Conservation (phyloP, 1,140 invertebrate genomes). For the Streblospio benedicti region DNA sequence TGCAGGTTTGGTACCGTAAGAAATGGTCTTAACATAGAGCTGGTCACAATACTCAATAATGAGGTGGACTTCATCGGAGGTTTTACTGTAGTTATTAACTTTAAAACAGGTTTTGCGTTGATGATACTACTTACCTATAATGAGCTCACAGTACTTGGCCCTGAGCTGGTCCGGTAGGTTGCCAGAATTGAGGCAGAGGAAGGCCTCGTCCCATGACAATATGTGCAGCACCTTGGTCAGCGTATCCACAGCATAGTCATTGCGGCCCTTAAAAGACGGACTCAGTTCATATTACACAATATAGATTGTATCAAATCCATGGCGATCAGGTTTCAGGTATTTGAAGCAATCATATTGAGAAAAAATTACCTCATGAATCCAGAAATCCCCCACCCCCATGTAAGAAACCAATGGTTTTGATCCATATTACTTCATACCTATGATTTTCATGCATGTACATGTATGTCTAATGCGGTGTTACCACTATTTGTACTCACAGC, state of each 20-base stretch:
- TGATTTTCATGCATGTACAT: background rate
- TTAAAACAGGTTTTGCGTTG: background rate
- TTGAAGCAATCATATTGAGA: background rate
- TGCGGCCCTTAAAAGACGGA: slow-evolving; percentile 31
- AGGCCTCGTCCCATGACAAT: slow-evolving; percentile 43
- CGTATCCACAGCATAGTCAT: slow-evolving; percentile 35
- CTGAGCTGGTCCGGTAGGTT: slow-evolving; percentile 36
- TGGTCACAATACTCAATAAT: background rate
- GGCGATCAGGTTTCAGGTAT: background rate
- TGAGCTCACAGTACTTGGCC: slow-evolving; percentile 41
- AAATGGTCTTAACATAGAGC: background rate
- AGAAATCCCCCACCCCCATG: background rate
- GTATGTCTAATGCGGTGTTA: background rate
- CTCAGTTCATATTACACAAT: background rate
- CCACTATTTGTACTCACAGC: slow-evolving; percentile 28
- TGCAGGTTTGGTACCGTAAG: background rate
- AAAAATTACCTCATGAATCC: background rate
- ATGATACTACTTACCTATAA: slow-evolving; percentile 29
- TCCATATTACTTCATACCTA: background rate
- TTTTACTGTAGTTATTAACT: background rate
- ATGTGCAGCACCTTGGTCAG: slow-evolving; percentile 39
- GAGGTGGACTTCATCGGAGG: no score
- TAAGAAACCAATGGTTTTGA: background rate
- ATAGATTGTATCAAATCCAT: background rate
- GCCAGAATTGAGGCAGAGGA: slow-evolving; percentile 33